Conservation (phyloP, 2,797 vertebrate species). For the Fundulus diaphanus region DNA sequence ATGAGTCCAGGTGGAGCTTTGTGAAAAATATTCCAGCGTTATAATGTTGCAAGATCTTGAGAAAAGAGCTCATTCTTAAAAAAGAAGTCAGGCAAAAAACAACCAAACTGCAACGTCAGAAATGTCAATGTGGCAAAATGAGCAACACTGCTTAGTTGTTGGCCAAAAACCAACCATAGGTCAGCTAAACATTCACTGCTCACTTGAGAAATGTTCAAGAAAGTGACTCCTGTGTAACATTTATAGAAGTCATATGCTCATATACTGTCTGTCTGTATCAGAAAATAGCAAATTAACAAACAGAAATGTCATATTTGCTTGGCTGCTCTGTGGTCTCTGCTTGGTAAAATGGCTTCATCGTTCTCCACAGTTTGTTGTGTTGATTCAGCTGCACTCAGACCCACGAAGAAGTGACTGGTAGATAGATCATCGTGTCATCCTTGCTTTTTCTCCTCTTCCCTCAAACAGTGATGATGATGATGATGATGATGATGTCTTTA, state of each 20-base stretch:
- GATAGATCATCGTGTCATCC: slow-evolving; percentile 49
- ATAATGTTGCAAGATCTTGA: too few species aligned
- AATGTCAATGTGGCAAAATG: background rate
- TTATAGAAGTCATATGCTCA: background rate
- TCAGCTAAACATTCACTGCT: background rate
- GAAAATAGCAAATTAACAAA: background rate
- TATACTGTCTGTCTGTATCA: background rate
- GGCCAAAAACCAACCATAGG: background rate
- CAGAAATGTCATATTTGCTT: background rate
- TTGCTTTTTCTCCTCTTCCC: slow-evolving; percentile 40
- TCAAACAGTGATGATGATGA: slow-evolving; percentile 45
- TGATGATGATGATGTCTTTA: slow-evolving; percentile 67
- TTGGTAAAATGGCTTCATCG: slow-evolving; percentile 10
- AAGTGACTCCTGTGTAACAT: background rate
- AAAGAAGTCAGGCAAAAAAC: background rate
- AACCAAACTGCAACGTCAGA: background rate
- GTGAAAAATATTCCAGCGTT: background rate
- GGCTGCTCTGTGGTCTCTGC: slow-evolving; percentile 5
- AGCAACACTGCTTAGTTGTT: background rate
- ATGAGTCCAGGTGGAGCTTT: background rate
- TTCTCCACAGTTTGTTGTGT: slow-evolving; percentile 28
- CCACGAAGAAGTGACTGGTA: slow-evolving; percentile 34
- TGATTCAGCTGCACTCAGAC: slow-evolving; percentile 19
- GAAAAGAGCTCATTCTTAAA: too few species aligned
- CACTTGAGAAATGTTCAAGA: background rate